Conservation (phyloP, 1,140 invertebrate species). For the Monomorium pharaonis region DNA sequence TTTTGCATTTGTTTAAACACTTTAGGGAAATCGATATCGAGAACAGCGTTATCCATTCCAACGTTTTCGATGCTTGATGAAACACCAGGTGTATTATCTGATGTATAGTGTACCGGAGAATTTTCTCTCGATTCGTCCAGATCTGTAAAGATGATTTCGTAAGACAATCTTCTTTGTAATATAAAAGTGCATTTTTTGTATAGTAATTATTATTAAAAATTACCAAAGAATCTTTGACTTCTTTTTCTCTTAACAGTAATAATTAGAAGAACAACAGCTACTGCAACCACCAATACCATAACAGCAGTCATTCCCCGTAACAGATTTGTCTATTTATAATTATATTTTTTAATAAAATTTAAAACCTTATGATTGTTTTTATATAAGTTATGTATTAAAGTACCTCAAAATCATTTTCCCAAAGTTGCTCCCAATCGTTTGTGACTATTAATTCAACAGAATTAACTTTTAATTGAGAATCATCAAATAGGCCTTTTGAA, state of each 20-base stretch:
- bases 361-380: constrained; percentile 38
- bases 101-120: constrained; percentile 76
- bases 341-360: constrained; percentile 11
- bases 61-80: constrained; percentile 55
- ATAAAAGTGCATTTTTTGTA: not conserved
- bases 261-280: constrained; percentile 78
- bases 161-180: not conserved
- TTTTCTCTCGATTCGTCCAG: constrained; percentile 82
- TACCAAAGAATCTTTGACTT: constrained; percentile 80
- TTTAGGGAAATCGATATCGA: constrained; percentile 83
- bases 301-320: constrained; percentile 78
- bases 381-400: constrained; percentile 75
- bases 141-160: constrained; percentile 72
- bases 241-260: constrained; percentile 74
- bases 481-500: constrained; percentile 86
- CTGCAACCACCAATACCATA: constrained; percentile 78
- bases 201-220: constrained; percentile 45
- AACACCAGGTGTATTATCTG: constrained; percentile 64
- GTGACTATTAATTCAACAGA: constrained; percentile 87
- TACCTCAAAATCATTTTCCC: constrained; percentile 85
- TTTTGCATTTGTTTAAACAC: constrained; percentile 82
- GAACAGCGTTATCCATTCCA: constrained; percentile 78
- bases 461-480: constrained; percentile 85
- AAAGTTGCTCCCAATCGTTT: constrained; percentile 81
- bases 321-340: constrained; percentile 78